Percentiles rank a stretch among this genome's conserved stretches.
Conservation (phyloP, 2,113 vertebrate species). For the Drymodes brunneopygia region DNA sequence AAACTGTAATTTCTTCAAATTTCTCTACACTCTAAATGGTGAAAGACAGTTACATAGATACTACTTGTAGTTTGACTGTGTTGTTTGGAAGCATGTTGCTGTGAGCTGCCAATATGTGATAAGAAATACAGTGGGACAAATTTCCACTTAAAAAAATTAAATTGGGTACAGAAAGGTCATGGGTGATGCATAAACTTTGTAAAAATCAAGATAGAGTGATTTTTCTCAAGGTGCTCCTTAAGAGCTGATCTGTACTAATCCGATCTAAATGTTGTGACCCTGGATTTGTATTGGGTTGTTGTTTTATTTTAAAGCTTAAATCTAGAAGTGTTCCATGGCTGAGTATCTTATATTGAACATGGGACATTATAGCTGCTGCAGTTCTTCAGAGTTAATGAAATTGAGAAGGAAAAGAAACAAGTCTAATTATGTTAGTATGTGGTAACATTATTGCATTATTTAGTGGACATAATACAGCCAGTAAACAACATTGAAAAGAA, state of each 20-base stretch:
- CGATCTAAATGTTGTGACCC: constrained; percentile 22
- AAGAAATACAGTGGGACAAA: background rate
- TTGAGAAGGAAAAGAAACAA: constrained; percentile 39
- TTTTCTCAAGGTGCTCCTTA: background rate
- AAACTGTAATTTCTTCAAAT: background rate
- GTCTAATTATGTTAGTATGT: background rate
- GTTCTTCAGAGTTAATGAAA: constrained; percentile 60
- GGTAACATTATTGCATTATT: constrained; percentile 13
- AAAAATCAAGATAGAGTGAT: background rate
- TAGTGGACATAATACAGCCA: constrained; percentile 96
- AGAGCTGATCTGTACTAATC: constrained; percentile 9
- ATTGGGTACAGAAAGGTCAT: background rate
- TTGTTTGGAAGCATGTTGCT: constrained; percentile 40
- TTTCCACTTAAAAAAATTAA: background rate
- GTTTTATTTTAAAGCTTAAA: background rate
- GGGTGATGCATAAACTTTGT: background rate
- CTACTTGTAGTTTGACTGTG: background rate
- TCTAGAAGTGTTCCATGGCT: constrained; percentile 26
- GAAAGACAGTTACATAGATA: constrained; percentile 34
- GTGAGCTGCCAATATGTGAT: constrained; percentile 15
- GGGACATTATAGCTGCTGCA: constrained; percentile 48
- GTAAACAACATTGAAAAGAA: constrained; percentile 94
- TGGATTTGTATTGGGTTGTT: background rate
- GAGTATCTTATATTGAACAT: constrained; percentile 62
- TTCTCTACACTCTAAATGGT: background rate